These are phyloP conservation scores for Paramormyrops hopkinsi DNA, from an alignment of 2,797 vertebrate genomes.

Conservation along the genomic window DNA sequence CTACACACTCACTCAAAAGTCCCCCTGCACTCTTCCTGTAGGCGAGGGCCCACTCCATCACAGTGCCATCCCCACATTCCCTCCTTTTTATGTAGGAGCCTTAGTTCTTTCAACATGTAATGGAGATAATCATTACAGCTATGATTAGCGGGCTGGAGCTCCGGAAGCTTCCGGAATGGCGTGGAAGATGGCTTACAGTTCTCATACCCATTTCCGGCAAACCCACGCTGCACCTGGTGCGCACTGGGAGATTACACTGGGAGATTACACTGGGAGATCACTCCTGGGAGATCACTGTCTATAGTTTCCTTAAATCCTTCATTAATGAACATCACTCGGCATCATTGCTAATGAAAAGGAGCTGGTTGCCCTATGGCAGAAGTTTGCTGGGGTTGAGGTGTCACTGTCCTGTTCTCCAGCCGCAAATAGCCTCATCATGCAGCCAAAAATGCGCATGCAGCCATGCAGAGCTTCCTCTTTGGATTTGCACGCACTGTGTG, in stretches of 20 bases:
- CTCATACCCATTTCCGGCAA: background rate
- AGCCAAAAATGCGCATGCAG: background rate
- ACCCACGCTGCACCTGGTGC: no score
- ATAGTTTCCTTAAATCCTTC: background rate
- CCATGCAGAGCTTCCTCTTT: background rate
- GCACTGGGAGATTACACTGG: no score
- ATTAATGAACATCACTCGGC: background rate
- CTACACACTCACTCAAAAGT: background rate
- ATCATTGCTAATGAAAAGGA: background rate
- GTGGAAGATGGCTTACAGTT: background rate
- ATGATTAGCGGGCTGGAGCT: background rate
- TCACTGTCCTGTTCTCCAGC: background rate
- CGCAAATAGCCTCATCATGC: background rate
- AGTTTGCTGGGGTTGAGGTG: background rate
- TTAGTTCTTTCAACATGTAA: background rate
- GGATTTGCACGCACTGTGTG: background rate
- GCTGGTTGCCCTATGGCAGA: background rate
- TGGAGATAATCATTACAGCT: background rate
- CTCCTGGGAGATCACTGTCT: no score
- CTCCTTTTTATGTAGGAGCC: background rate
- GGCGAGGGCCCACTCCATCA: background rate
- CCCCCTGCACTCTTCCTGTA: background rate
- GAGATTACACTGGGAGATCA: no score
- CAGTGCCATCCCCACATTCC: background rate
- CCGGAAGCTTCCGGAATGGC: background rate